phyloP scores from a whole-genome alignment of 2,113 vertebrate genomes.

The Drymodes brunneopygia region DNA sequence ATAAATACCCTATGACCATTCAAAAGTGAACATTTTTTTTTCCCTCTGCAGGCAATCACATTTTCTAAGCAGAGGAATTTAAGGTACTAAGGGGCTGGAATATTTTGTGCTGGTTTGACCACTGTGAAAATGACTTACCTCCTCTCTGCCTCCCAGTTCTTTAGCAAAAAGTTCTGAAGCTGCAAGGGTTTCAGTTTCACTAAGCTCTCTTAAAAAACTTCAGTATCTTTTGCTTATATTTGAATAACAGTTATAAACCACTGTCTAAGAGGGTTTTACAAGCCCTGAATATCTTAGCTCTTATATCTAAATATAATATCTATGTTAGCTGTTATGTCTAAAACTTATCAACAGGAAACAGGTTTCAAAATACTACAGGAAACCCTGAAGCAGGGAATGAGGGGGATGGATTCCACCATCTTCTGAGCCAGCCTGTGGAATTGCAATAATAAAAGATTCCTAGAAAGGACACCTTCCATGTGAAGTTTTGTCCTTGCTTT shows the following conservation, averaged over 20 bases:
- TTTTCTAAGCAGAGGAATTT: neutral
- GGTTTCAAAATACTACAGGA: neutral
- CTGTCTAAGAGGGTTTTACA: neutral
- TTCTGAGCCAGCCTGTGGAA: neutral
- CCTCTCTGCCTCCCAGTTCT: neutral
- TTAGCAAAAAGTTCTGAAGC: neutral
- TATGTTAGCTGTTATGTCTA: neutral
- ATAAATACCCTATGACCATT: neutral
- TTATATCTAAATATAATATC: neutral
- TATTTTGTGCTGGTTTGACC: neutral
- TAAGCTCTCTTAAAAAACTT: neutral
- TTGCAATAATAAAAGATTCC: neutral
- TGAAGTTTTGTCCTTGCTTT: neutral
- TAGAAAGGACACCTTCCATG: neutral
- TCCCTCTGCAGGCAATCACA: neutral
- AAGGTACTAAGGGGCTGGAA: neutral
- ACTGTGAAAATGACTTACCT: neutral
- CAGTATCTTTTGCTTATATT: neutral
- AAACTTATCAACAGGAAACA: neutral
- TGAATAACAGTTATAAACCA: neutral
- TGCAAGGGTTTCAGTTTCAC: neutral
- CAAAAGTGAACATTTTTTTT: neutral
- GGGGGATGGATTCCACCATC: rapidly evolving
- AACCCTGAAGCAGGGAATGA: neutral
- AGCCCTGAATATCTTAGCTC: neutral